Percentiles rank a stretch among this genome's conserved stretches.
Conservation (phyloP, 2,797 vertebrate species). For the Poecilia gillii region DNA sequence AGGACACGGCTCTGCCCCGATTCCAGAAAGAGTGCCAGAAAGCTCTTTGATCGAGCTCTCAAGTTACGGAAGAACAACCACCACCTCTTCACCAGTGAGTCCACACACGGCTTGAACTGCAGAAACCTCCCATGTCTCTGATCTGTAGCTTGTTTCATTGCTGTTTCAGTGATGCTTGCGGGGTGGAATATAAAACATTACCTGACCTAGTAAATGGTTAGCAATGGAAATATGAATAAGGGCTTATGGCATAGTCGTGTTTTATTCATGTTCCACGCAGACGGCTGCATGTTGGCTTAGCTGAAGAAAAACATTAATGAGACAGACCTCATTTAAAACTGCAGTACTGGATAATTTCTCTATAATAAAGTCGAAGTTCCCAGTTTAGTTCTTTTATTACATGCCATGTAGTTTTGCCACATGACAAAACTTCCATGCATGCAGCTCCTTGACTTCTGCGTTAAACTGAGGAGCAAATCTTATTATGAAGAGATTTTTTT, state of each 20-base stretch:
- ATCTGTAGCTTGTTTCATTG: neutral
- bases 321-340: neutral
- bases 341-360: neutral
- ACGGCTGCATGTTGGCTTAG: neutral
- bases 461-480: neutral
- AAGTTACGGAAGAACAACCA: slow-evolving; percentile 98
- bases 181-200: neutral
- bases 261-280: neutral
- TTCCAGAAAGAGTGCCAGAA: slow-evolving; percentile 95
- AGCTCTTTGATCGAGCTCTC: slow-evolving; percentile 93
- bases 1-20: slow-evolving; percentile 94
- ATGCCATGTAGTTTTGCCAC: neutral
- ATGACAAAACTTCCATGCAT: neutral
- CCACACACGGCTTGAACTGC: neutral
- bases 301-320: neutral
- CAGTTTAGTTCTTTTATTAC: neutral
- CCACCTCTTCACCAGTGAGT: slow-evolving; percentile 97
- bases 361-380: neutral
- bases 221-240: neutral
- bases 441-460: neutral
- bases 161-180: neutral
- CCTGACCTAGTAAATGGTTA: neutral
- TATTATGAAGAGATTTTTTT: neutral
- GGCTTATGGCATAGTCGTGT: neutral
- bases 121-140: slow-evolving; percentile 9